Percentiles rank a stretch among this genome's conserved stretches.
Evolutionary conservation across 2,113 vertebrate species (phyloP).

Genomic region (Mohoua ochrocephala): DNA sequence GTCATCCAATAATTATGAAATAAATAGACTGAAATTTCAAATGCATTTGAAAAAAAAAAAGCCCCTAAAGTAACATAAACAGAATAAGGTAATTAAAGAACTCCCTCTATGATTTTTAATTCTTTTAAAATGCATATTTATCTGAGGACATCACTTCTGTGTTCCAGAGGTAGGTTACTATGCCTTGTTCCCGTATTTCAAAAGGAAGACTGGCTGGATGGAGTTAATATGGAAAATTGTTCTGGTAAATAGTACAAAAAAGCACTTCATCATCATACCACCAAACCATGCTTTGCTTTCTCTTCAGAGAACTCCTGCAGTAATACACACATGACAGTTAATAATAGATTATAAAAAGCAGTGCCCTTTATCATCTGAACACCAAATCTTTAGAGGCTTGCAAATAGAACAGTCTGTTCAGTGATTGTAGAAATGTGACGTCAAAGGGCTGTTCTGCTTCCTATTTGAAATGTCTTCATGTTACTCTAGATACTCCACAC

Average conservation of each 20-base stretch:
- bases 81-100: conserved; percentile 70
- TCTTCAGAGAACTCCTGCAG: conserved; percentile 43
- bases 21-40: conserved; percentile 68
- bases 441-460: conserved; percentile 34
- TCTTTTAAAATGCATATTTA: neutral
- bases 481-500: neutral
- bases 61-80: conserved; percentile 54
- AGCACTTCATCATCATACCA: conserved; percentile 17
- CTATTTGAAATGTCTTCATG: conserved; percentile 17
- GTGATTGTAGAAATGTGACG: conserved; percentile 54
- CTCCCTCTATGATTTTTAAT: neutral
- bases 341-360: conserved; percentile 69
- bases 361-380: conserved; percentile 67
- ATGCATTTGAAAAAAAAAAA: conserved; percentile 57
- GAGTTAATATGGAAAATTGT: conserved; percentile 30
- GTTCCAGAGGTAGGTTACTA: conserved; percentile 11
- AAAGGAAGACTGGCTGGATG: neutral
- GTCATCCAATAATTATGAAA: conserved; percentile 69
- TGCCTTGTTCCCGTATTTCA: conserved; percentile 1
- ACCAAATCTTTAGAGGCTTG: conserved; percentile 57
- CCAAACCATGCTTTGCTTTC: conserved; percentile 41
- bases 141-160: conserved; percentile 25
- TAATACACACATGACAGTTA: conserved; percentile 55
- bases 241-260: conserved; percentile 42
- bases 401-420: conserved; percentile 59